Base-by-base conservation (phyloP, 2,797 vertebrate genomes). In the Loris lydekkerianus region DNA sequence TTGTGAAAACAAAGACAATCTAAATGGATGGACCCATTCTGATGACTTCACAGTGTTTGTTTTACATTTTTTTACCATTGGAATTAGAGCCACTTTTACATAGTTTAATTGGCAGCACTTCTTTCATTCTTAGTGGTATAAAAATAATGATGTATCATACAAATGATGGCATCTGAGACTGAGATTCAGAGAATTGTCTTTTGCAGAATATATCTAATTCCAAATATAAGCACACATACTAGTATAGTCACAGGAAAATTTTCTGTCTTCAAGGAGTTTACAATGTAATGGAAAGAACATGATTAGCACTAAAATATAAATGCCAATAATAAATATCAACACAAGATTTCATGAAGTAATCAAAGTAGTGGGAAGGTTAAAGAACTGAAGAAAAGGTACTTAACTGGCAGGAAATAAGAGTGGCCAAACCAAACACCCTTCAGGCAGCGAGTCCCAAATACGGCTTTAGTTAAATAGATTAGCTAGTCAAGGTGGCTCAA, bases 281-380 rank as follows among this genome's bases (percentile, higher is more conserved):
- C 14, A 92, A 90, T 92, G 53, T 94, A 93, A 91, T 63, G 23
- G 37, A 56, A 70, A 87, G 21, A 89, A 86, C 20, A 78, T 10
- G 29, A 91, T 87, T 40, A 94, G 76, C 46, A 82, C 53, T 78
- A 96, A 75, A 37, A 78, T 63, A 89, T 14, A 95, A 96, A 85
- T n/a, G 25, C 58, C 72, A 88, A 60, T 11, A 94, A 73, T 70
- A 88, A 63, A 63, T 56, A 90, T 73, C 76, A 56, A 95, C 25
- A 81, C 60, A 93, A 81, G 37, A 91, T 37, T 49, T 49, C 46
- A 84, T 20, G 29, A 82, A 94, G 20, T 43, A 60, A 89, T 49
- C 80, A 87, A 93, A 72, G 67, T 31, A 70, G 31, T 29, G 10
- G 23, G 23, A 72, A 73, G 31, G 25, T 88, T 95, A 67, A 87